Conservation (phyloP, 2,113 vertebrate genomes). For the Myodes glareolus region DNA sequence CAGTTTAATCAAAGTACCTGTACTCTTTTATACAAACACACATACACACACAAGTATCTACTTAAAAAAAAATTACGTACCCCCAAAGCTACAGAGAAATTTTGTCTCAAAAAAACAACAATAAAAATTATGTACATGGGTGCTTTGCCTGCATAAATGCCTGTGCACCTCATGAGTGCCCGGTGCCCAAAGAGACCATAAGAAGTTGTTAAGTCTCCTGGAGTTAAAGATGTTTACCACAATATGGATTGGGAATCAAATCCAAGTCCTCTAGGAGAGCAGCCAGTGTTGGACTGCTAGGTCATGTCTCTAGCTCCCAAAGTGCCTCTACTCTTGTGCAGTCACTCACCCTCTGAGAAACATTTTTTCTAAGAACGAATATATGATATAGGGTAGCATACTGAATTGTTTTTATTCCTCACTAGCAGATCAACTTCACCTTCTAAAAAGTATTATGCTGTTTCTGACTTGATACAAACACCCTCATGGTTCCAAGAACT, state of each 20-base stretch:
- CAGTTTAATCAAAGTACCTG: background rate
- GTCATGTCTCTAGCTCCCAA: background rate
- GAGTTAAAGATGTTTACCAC: background rate
- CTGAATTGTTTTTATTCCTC: background rate
- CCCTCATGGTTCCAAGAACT: constrained; percentile 21
- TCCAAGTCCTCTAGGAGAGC: background rate
- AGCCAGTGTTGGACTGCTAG: background rate
- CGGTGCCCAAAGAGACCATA: background rate
- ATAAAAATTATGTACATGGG: background rate
- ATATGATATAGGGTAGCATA: background rate
- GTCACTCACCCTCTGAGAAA: constrained; percentile 22
- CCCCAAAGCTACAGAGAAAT: too few species aligned
- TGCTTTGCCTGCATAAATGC: background rate
- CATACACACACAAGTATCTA: background rate
- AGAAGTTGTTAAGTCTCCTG: background rate
- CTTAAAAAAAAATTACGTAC: background rate
- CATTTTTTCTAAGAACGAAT: background rate
- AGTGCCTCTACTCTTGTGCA: background rate
- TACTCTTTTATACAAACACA: background rate
- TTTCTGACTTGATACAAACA: constrained; percentile 44
- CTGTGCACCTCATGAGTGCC: background rate
- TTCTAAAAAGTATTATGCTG: background rate
- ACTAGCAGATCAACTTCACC: constrained; percentile 43
- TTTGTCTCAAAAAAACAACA: too few species aligned
- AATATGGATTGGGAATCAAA: too few species aligned